Evolutionary conservation across 2,888 invertebrate genomes (phyloP).

Genomic region (Pegoplata infirma): DNA sequence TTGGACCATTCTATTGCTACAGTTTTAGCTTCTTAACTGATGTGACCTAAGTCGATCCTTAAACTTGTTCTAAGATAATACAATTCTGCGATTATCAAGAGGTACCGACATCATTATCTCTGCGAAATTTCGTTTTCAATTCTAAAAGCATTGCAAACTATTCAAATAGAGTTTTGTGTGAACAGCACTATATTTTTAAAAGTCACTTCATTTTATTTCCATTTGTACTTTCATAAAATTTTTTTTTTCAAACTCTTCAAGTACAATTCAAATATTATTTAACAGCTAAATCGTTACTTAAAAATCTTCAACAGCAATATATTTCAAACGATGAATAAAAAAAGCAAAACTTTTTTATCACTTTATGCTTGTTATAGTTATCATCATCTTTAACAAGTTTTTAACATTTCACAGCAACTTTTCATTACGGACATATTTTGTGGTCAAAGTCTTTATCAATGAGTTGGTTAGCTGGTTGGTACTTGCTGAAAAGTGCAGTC

Average conservation of each 20-base stretch:
- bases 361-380: slow-evolving; percentile 17
- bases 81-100: too few relatives aligned
- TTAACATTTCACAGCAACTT: slow-evolving; percentile 13
- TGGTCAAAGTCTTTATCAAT: slow-evolving; percentile 25
- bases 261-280: slow-evolving; percentile 43
- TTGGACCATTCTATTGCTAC: too few relatives aligned
- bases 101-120: too few relatives aligned
- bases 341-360: slow-evolving; percentile 5
- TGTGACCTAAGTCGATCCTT: too few relatives aligned
- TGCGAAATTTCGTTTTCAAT: too few relatives aligned
- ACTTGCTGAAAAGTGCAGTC: slow-evolving; percentile 16
- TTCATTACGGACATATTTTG: slow-evolving; percentile 26
- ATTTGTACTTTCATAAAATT: too few relatives aligned
- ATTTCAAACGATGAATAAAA: not conserved
- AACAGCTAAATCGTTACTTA: slow-evolving; percentile 34
- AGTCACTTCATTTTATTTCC: not conserved
- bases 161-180: too few relatives aligned
- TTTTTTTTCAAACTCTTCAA: slow-evolving; percentile 22
- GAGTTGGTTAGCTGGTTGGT: not conserved
- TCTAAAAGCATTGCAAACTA: too few relatives aligned
- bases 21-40: too few relatives aligned
- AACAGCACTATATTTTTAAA: too few relatives aligned
- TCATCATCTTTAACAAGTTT: slow-evolving; percentile 24
- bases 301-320: slow-evolving; percentile 25
- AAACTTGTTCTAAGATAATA: too few relatives aligned